phyloP scores from a whole-genome alignment of 1,140 invertebrate genomes.

The Lethocerus indicus region DNA sequence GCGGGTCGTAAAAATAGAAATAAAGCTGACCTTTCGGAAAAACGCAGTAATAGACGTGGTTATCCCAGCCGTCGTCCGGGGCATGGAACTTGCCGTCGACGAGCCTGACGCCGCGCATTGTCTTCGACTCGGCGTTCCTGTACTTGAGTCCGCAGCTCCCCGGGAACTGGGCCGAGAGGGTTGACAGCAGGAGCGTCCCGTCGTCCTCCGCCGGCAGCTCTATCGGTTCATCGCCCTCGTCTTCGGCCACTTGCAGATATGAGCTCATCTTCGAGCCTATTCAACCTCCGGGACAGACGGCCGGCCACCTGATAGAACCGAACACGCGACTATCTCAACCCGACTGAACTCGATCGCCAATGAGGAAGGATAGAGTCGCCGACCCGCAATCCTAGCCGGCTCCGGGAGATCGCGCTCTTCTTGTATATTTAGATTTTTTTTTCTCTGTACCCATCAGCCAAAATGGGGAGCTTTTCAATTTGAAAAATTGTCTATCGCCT shows the following conservation, averaged over 20 bases:
- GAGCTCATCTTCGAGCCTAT: slow-evolving; percentile 18
- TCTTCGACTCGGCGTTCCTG: slow-evolving; percentile 67
- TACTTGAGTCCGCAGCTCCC: slow-evolving; percentile 89
- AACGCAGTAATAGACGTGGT: slow-evolving; percentile 76
- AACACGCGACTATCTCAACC: too few relatives aligned
- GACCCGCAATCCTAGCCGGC: too few relatives aligned
- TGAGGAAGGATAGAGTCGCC: too few relatives aligned
- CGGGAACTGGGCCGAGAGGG: slow-evolving; percentile 80
- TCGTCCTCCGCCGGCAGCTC: slow-evolving; percentile 85
- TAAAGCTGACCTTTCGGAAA: slow-evolving; percentile 76
- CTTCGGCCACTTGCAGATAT: slow-evolving; percentile 61
- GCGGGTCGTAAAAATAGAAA: background rate
- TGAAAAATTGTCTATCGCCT: too few relatives aligned
- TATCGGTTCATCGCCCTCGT: slow-evolving; percentile 80
- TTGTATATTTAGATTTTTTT: too few relatives aligned
- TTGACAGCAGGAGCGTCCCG: slow-evolving; percentile 69
- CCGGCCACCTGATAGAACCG: too few relatives aligned
- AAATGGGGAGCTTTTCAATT: too few relatives aligned
- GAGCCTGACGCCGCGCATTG: slow-evolving; percentile 70
- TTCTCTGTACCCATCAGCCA: too few relatives aligned
- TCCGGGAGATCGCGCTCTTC: too few relatives aligned
- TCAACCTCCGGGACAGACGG: too few relatives aligned
- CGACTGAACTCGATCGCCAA: too few relatives aligned
- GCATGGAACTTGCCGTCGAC: slow-evolving; percentile 75
- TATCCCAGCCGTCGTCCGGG: slow-evolving; percentile 81